phyloP scores from a whole-genome alignment of 2,888 invertebrate genomes.

The Bruchidius siliquastri region DNA sequence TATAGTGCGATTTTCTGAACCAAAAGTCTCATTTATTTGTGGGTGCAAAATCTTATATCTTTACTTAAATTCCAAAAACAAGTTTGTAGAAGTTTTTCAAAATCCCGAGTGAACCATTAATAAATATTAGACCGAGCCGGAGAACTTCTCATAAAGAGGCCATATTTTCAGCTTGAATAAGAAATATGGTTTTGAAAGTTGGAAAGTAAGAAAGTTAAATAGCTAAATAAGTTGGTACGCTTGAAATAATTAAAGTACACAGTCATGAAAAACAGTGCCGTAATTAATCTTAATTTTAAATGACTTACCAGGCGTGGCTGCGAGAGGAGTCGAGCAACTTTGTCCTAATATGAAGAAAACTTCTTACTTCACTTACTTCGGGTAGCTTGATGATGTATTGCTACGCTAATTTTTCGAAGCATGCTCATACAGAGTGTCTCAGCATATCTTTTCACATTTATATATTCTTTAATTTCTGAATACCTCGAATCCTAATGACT shows the following conservation, averaged over 20 bases:
- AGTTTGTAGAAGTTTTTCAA: neutral
- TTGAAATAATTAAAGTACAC: slow-evolving; percentile 37
- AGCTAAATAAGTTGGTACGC: slow-evolving; percentile 36
- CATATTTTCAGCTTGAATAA: slow-evolving; percentile 34
- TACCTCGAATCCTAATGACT: no score
- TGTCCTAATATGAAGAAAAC: slow-evolving; percentile 19
- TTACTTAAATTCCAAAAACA: neutral
- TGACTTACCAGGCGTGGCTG: slow-evolving; percentile 26
- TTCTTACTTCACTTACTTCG: slow-evolving; percentile 8
- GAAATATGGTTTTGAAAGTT: slow-evolving; percentile 32
- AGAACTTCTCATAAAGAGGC: slow-evolving; percentile 10
- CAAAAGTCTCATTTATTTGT: no score
- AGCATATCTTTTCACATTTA: no score
- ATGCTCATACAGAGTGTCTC: neutral
- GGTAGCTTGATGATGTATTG: neutral
- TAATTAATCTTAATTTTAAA: slow-evolving; percentile 47
- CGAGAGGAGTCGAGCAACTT: slow-evolving; percentile 11
- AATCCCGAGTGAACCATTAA: neutral
- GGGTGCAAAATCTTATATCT: no score
- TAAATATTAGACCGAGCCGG: slow-evolving; percentile 1
- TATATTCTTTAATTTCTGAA: no score
- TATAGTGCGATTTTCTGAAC: no score
- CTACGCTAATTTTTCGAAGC: neutral
- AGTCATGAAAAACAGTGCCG: slow-evolving; percentile 38
- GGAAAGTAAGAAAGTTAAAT: slow-evolving; percentile 37